Evolutionary conservation across 1,140 invertebrate species (phyloP).

Genomic region (Drosophila grimshawi): DNA sequence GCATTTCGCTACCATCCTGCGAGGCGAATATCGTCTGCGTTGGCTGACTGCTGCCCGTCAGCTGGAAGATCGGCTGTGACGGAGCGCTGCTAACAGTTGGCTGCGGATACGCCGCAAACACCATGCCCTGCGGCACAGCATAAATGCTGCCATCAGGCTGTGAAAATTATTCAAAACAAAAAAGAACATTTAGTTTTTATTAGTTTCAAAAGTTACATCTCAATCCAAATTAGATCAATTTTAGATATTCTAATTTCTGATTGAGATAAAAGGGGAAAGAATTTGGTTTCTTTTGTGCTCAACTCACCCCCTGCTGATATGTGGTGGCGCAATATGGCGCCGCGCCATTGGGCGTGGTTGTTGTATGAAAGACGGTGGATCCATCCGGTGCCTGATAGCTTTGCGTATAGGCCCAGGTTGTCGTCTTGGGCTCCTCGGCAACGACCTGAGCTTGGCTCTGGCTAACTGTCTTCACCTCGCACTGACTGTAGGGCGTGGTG

Average conservation of each 20-base stretch:
- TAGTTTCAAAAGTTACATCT: neutral
- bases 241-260: no score
- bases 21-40: conserved; percentile 62
- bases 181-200: neutral
- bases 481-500: conserved; percentile 77
- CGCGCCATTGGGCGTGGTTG: conserved; percentile 70
- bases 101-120: conserved; percentile 80
- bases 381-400: conserved; percentile 80
- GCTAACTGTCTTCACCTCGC: conserved; percentile 61
- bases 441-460: conserved; percentile 57
- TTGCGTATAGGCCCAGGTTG: conserved; percentile 80
- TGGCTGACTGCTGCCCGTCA: conserved; percentile 63
- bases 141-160: conserved; percentile 84
- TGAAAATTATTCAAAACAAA: neutral
- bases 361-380: conserved; percentile 81
- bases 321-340: conserved; percentile 79
- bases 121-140: conserved; percentile 83
- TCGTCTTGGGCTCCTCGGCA: conserved; percentile 74
- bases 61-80: conserved; percentile 72
- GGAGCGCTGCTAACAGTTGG: conserved; percentile 61
- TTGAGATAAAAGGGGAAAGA: neutral
- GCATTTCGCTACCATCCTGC: conserved; percentile 69
- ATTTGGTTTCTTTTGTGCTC: neutral
- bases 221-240: no score
- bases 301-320: conserved; percentile 83